These are phyloP conservation scores for Thyatira batis DNA, from an alignment of 2,888 invertebrate species.

Conservation along the genomic window DNA sequence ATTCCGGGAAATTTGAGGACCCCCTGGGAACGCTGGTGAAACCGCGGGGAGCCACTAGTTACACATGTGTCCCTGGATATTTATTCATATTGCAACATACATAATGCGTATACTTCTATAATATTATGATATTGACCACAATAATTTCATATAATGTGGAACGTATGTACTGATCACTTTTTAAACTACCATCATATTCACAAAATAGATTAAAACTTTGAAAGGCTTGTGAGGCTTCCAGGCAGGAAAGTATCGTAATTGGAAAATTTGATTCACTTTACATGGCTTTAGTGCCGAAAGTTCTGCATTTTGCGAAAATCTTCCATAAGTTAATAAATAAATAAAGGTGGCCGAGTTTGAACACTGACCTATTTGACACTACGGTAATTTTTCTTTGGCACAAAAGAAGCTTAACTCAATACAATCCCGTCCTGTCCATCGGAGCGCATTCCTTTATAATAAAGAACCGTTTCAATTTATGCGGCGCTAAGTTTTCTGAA, in stretches of 20 bases:
- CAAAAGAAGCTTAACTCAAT: slow-evolving; percentile 37
- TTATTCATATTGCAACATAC: too few relatives aligned
- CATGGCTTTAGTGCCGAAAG: slow-evolving; percentile 2
- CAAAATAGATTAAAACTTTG: not conserved
- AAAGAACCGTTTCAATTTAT: slow-evolving; percentile 32
- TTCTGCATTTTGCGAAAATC: not conserved
- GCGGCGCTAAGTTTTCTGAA: slow-evolving; percentile 30
- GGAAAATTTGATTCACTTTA: not conserved
- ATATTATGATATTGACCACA: too few relatives aligned
- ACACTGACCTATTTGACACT: slow-evolving; percentile 22
- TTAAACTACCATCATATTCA: not conserved
- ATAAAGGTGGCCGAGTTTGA: slow-evolving; percentile 17
- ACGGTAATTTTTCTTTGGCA: slow-evolving; percentile 34
- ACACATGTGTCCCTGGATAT: too few relatives aligned
- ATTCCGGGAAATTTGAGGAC: too few relatives aligned
- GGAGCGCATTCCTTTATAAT: slow-evolving; percentile 30
- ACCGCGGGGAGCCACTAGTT: too few relatives aligned
- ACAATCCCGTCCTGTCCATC: slow-evolving; percentile 28
- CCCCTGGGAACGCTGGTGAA: too few relatives aligned
- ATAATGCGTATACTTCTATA: too few relatives aligned
- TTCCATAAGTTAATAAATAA: not conserved
- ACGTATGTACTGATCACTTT: too few relatives aligned
- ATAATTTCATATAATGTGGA: too few relatives aligned
- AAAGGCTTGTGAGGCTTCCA: not conserved
- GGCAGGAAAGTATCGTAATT: not conserved